Base-by-base conservation (phyloP, 2,797 vertebrate genomes). In the Cirrhinus molitorella region DNA sequence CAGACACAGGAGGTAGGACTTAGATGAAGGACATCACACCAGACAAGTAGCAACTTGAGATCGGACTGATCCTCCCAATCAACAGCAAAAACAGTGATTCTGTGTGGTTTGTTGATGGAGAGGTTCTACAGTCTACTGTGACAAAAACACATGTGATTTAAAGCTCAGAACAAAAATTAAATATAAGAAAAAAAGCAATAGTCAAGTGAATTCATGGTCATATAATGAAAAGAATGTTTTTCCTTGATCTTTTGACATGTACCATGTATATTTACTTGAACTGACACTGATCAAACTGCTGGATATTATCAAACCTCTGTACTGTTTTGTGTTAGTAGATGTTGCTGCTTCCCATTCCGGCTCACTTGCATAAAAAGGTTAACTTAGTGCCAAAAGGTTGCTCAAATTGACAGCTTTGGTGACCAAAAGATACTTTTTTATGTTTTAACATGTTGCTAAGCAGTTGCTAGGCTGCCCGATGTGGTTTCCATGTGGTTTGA, bases 1-100 rank as follows among this genome's bases (percentile, higher is more conserved):
- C 76, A 85, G 57, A 78, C 66, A 77, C 45, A 83, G 76, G 80
- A 70, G 80, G 72, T 43, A 66, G 53, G 77, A 85, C 77, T 85
- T 73, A 74, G 17, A 71, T 74, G 85, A 81, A 23, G 57, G 81
- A 81, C 76, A 37, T 80, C 37, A 75, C 28, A 28, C 23, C n/a
- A 2, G 13, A 85, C 83, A 68, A 87, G 84, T 79, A 53, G 31
- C 25, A 71, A 49, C 17, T 14, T 14, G n/a, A 68, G 45, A 55
- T 43, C 31, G 12, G 37, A 74, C 75, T 79, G 70, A 78, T 81
- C 31, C 40, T 75, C n/a, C 10, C 34, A 59, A 72, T 84, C 37
- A 65, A 63, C 80, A 85, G 85, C 85, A 86, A 81, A 85, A 71
- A 55, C 37, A 63, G n/a, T 43, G 72, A 40, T 66, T 59, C 16